Percentiles rank a stretch among this genome's conserved stretches.
phyloP scores from a whole-genome alignment of 2,888 invertebrate species.

The Aleiodes leptofemur region DNA sequence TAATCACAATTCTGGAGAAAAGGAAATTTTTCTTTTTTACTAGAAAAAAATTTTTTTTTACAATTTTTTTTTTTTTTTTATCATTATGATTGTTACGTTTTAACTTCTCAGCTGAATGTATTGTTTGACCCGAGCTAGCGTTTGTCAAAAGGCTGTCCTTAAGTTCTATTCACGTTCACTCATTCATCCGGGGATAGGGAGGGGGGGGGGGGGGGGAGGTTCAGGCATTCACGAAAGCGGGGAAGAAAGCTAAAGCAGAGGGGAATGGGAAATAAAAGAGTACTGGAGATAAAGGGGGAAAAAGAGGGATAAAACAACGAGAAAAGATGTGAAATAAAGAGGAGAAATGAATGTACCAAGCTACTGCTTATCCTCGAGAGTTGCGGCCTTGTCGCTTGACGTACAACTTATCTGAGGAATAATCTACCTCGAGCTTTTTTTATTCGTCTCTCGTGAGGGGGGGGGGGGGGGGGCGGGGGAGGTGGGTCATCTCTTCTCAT shows the following conservation, averaged over 20 bases:
- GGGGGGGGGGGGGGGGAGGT: too few species aligned
- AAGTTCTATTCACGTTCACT: slow-evolving; percentile 52
- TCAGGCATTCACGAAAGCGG: too few species aligned
- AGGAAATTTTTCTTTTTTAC: slow-evolving; percentile 34
- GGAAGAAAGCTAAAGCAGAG: neutral
- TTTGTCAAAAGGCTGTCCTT: slow-evolving; percentile 53
- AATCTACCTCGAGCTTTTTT: slow-evolving; percentile 60
- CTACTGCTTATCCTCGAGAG: slow-evolving; percentile 40
- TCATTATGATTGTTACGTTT: slow-evolving; percentile 50
- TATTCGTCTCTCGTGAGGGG: slow-evolving; percentile 39
- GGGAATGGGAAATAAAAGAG: slow-evolving; percentile 26
- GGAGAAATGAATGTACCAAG: slow-evolving; percentile 39
- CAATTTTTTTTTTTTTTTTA: slow-evolving; percentile 31
- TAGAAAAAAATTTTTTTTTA: slow-evolving; percentile 12
- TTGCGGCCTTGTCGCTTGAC: slow-evolving; percentile 41
- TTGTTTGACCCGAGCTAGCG: slow-evolving; percentile 49
- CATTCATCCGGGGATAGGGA: slow-evolving; percentile 45
- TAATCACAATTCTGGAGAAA: slow-evolving; percentile 34
- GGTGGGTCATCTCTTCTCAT: neutral
- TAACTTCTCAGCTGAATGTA: slow-evolving; percentile 20
- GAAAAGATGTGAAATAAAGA: slow-evolving; percentile 38
- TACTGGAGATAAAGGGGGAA: slow-evolving; percentile 23
- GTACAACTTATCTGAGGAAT: slow-evolving; percentile 55
- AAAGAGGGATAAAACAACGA: slow-evolving; percentile 39
- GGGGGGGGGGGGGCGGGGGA: too few species aligned